Percentiles rank a stretch among this genome's conserved stretches.
Conservation (phyloP, 2,888 invertebrate genomes). For the Eupeodes latifasciatus region DNA sequence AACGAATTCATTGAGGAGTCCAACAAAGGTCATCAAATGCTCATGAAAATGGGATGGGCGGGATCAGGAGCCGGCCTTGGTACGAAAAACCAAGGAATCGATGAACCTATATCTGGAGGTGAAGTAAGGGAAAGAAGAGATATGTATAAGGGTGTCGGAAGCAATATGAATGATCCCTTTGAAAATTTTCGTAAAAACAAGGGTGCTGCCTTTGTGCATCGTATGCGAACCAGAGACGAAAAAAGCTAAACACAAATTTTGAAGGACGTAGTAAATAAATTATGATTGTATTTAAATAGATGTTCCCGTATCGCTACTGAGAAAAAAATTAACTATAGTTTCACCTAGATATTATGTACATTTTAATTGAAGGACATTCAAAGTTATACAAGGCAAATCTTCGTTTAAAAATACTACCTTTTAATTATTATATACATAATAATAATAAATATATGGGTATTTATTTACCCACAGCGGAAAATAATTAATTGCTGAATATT, state of each 20-base stretch:
- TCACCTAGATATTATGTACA: not conserved
- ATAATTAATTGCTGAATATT: not conserved
- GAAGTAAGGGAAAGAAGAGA: conserved; percentile 95
- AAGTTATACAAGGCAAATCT: conserved; percentile 12
- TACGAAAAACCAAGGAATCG: conserved; percentile 97
- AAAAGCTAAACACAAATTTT: conserved; percentile 81
- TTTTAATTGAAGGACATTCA: conserved; percentile 2
- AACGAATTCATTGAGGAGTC: conserved; percentile 91
- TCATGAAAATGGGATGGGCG: conserved; percentile 99
- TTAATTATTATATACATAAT: conserved; percentile 6
- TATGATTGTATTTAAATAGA: conserved; percentile 2
- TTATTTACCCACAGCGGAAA: conserved; percentile 37
- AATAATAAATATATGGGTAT: conserved; percentile 34
- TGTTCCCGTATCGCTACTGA: conserved; percentile 2
- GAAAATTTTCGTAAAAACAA: conserved; percentile 98
- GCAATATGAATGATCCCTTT: conserved; percentile 96
- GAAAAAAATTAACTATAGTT: conserved; percentile 4
- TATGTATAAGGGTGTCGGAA: conserved; percentile 97
- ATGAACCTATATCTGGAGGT: conserved; percentile 96
- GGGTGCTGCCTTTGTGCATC: conserved; percentile 96
- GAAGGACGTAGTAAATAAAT: not conserved
- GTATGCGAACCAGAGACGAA: conserved; percentile 96
- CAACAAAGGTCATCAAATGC: conserved; percentile 98
- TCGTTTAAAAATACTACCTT: conserved; percentile 13
- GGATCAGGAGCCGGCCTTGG: conserved; percentile 95